These are phyloP conservation scores for Tricholauxania praeusta DNA, from an alignment of 2,888 invertebrate species.

Conservation along the genomic window DNA sequence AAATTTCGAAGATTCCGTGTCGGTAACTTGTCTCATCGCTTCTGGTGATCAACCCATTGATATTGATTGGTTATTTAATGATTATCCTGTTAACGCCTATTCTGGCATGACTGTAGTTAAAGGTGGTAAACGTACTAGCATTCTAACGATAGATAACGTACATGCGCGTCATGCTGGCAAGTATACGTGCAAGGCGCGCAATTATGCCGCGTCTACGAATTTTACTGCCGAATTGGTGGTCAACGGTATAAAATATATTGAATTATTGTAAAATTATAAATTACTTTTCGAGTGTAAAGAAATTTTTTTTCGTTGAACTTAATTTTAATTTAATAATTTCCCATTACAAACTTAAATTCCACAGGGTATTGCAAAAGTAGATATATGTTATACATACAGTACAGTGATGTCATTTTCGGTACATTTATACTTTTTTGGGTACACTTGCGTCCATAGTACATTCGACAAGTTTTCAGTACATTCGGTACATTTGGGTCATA, in stretches of 20 bases:
- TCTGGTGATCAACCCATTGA: constrained; percentile 77
- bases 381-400: no score
- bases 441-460: no score
- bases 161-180: constrained; percentile 77
- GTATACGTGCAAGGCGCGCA: constrained; percentile 81
- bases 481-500: no score
- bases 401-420: no score
- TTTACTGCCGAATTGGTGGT: constrained; percentile 77
- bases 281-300: background rate
- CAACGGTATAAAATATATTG: constrained; percentile 70
- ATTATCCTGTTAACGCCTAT: constrained; percentile 60
- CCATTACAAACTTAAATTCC: no score
- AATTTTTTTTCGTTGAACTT: constrained; percentile 1
- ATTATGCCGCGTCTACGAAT: constrained; percentile 77
- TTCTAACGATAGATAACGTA: constrained; percentile 74
- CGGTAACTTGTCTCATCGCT: constrained; percentile 77
- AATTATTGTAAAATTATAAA: background rate
- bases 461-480: no score
- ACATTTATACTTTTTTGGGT: no score
- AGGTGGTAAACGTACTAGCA: constrained; percentile 72
- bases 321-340: constrained; percentile 13
- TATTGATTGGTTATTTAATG: constrained; percentile 74
- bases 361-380: no score
- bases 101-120: constrained; percentile 62
- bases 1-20: constrained; percentile 78